Base-by-base conservation (phyloP, 2,797 vertebrate species). In the Macrochelys suwanniensis region DNA sequence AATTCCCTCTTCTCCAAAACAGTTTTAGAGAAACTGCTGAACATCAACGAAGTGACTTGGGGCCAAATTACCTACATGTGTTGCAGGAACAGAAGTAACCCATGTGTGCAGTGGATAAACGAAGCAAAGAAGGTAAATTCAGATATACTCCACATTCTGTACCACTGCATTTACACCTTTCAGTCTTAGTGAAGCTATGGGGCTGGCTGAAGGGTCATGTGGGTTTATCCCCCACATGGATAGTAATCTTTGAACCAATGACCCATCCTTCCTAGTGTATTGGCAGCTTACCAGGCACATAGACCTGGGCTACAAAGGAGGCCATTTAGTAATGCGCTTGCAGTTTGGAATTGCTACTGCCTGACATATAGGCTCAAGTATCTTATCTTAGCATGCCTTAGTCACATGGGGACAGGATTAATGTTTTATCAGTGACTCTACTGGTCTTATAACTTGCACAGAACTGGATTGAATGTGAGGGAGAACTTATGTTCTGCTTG, bases 21-120 rank as follows among this genome's bases (percentile, higher is more conserved):
- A 95, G 88, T 95, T 96, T 80, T 77, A 94, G 91, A 87, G 78
- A 89, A 95, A 96, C 47, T 45, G 19, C 92, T 89, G 92, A 71
- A 56, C 47, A 89, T 71, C 74, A 90, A 21, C n/a, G 45, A 54
- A 74, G n/a, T 57, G 77, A 94, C 45, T 78, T 88, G 56, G 33
- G 82, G 93, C 17, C 50, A 89, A 85, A 80, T 93, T 94, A 82
- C 28, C 25, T 85, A 23, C 7, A 9, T 2, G 0, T 83, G n/a
- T 89, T 80, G 37, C 4, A 83, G 50, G 5, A 93, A 5, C 8
- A 91, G 47, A 26, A 21, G 3, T 82, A 94, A 91, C 87, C 82
- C 31, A 51, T 21, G 74, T 57, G 19, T 77, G 9, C 89, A 88
- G 84, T 59, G 15, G 26, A 50, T 33, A 92, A 95, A 92, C 11